Base-by-base conservation (phyloP, 2,113 vertebrate genomes). In the Colius striatus region DNA sequence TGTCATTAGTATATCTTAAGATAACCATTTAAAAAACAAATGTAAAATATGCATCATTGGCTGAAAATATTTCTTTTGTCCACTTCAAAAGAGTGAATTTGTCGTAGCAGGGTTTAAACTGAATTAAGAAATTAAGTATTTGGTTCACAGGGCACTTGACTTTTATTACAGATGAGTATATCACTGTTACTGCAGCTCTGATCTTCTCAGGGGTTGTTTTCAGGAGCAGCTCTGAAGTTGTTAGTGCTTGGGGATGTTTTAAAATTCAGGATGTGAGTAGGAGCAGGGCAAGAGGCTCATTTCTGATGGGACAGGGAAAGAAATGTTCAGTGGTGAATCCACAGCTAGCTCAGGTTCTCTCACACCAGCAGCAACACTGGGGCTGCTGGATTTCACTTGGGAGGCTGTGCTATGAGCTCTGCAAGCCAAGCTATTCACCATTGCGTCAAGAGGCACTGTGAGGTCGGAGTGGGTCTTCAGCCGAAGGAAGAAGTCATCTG, bases 61-160 rank as follows among this genome's bases (percentile, higher is more conserved):
- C 67, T 84, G 65, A 87, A 90, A 93, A 60, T 13, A 68, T 5
- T 50, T 92, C n/a, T n/a, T 92, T 92, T 62, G 16, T 50, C 25
- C 11, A 14, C 75, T 90, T 80, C 38, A 81, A 55, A 89, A 47
- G 51, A 86, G 38, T 16, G 32, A 50, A 65, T 72, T 67, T 84
- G 60, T 89, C 23, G 38, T 38, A 60, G 48, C 26, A 68, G 32
- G 6, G 9, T 80, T 92, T 84, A 86, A 87, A 66, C 1, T 62
- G 34, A 87, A 86, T 78, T 81, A 87, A 93, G 75, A 90, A 80
- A 76, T 34, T 4, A 78, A 72, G 57, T 41, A 60, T 87, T 96
- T 94, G 57, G 58, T 75, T 91, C 95, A 87, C 66, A 75, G 70
- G 26, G 53, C 54, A 57, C 65, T 91, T 87, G 79, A 67, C 48